These are phyloP conservation scores for Blera fallax DNA, from an alignment of 2,888 invertebrate species.

Conservation along the genomic window DNA sequence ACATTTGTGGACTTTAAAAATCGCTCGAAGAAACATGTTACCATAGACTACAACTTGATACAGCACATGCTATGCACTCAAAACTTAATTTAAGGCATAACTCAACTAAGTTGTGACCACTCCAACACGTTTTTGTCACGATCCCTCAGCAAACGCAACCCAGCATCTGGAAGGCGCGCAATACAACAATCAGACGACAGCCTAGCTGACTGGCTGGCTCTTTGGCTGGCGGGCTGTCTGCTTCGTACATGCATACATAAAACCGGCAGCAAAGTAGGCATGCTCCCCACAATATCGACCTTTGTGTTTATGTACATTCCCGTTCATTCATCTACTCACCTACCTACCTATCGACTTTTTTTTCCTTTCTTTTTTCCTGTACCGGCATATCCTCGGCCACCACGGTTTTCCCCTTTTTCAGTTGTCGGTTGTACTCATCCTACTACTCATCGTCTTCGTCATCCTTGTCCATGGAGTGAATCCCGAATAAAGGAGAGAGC, in stretches of 20 bases:
- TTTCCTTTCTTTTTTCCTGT: neutral
- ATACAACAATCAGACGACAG: neutral
- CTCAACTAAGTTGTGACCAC: neutral
- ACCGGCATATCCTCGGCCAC: neutral
- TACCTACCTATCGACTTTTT: neutral
- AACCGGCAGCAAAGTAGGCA: neutral
- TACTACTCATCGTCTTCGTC: slow-evolving; percentile 36
- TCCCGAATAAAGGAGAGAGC: neutral
- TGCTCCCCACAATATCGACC: neutral
- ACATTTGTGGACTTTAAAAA: no score
- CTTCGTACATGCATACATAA: neutral
- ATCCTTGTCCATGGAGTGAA: slow-evolving; percentile 26
- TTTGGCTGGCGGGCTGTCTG: neutral
- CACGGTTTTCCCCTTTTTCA: neutral
- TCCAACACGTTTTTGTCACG: neutral
- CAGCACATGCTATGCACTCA: slow-evolving; percentile 1
- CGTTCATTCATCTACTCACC: neutral
- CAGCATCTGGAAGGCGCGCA: neutral
- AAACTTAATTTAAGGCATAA: slow-evolving; percentile 1
- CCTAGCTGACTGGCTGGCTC: neutral
- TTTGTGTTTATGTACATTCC: neutral
- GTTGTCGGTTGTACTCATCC: slow-evolving; percentile 22
- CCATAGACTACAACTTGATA: neutral
- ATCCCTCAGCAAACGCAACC: neutral
- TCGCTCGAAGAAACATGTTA: no score